These are phyloP conservation scores for Triplophysa tibetana DNA, from an alignment of 2,113 vertebrate species.

Conservation along the genomic window DNA sequence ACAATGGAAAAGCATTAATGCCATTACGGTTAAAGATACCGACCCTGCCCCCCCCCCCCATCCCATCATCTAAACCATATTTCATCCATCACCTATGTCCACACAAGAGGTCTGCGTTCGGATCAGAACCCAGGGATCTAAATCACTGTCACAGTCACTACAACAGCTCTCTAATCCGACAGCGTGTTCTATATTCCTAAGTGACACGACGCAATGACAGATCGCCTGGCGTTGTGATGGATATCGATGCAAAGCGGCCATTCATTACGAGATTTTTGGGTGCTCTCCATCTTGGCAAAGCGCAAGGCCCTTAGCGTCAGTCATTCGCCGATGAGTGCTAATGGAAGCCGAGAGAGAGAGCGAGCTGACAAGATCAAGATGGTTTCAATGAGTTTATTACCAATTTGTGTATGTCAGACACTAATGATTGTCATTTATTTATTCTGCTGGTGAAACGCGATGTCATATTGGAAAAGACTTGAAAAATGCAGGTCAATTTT, in stretches of 20 bases:
- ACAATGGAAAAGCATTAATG: too few relatives aligned
- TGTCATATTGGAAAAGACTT: not conserved
- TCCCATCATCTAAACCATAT: not conserved
- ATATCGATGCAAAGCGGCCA: slow-evolving; percentile 35
- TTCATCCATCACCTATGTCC: not conserved
- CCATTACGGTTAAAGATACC: not conserved
- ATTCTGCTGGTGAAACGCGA: slow-evolving; percentile 4
- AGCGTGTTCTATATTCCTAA: slow-evolving; percentile 39
- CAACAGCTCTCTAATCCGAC: slow-evolving; percentile 15
- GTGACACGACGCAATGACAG: slow-evolving; percentile 32
- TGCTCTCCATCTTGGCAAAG: slow-evolving; percentile 37
- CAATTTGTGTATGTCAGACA: slow-evolving; percentile 23
- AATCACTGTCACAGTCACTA: slow-evolving; percentile 30
- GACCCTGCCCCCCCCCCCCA: not conserved
- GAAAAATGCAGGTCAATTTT: not conserved
- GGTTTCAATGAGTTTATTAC: slow-evolving; percentile 33
- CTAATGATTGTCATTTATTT: slow-evolving; percentile 40
- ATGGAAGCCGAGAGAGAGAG: slow-evolving; percentile 26
- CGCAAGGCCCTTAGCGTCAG: slow-evolving; percentile 9
- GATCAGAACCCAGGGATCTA: not conserved
- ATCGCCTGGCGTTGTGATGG: slow-evolving; percentile 19
- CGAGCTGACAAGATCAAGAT: slow-evolving; percentile 26
- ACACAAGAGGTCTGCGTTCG: not conserved
- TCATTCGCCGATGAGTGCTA: slow-evolving; percentile 20
- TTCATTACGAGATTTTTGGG: slow-evolving; percentile 42